phyloP scores from a whole-genome alignment of 2,888 invertebrate genomes.

The Platycnemis pennipes region DNA sequence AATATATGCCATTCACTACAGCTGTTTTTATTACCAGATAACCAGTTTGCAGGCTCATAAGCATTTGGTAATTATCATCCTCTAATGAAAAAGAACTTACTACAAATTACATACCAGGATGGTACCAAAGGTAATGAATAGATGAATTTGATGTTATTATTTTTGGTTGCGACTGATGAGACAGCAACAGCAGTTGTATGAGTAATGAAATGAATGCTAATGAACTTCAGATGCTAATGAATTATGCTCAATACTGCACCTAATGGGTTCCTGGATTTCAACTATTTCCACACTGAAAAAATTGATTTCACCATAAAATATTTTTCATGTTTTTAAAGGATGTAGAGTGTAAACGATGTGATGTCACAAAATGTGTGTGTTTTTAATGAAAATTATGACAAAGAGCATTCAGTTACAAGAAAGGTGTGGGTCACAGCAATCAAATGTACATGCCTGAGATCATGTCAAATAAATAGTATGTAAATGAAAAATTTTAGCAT shows the following conservation, averaged over 20 bases:
- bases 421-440: neutral
- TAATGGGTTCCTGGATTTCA: neutral
- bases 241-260: neutral
- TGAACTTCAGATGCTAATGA: neutral
- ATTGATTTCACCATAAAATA: neutral
- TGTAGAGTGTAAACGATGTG: neutral
- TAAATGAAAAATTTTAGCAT: neutral
- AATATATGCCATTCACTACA: conserved; percentile 66
- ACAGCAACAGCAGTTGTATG: conserved; percentile 25
- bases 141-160: conserved; percentile 1
- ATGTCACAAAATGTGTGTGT: neutral
- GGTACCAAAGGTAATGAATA: conserved; percentile 28
- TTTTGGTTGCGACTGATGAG: neutral
- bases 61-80: conserved; percentile 57
- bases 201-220: conserved; percentile 10
- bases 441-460: conserved; percentile 13
- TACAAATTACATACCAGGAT: conserved; percentile 48
- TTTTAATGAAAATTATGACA: neutral
- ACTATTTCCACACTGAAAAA: neutral
- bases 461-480: conserved; percentile 9
- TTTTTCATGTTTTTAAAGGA: neutral
- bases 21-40: conserved; percentile 56
- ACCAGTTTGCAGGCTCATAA: conserved; percentile 66
- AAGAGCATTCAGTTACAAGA: neutral
- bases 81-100: conserved; percentile 59